These are phyloP conservation scores for Apodemia duryi DNA, from an alignment of 2,888 invertebrate species.

Conservation along the genomic window DNA sequence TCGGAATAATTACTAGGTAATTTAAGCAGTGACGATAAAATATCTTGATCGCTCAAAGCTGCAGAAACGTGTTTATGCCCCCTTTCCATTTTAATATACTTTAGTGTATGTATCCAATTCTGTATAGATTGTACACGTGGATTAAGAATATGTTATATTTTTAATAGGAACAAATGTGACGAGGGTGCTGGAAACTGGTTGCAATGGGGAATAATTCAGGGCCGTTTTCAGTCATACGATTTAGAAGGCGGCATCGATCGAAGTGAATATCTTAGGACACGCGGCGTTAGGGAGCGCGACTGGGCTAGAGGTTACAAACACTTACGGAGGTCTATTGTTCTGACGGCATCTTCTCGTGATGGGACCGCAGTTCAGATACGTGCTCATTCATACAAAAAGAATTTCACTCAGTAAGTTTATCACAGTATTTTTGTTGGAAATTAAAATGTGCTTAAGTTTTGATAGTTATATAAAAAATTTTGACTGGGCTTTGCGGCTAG, in stretches of 20 bases:
- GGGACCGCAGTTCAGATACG: conserved; percentile 79
- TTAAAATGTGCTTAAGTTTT: no score
- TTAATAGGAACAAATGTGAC: conserved; percentile 52
- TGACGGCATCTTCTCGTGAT: conserved; percentile 65
- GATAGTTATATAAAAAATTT: no score
- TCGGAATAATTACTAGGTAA: no score
- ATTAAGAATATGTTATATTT: not conserved
- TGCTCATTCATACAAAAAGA: conserved; percentile 67
- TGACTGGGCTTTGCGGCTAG: no score
- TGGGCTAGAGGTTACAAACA: conserved; percentile 54
- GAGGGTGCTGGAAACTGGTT: conserved; percentile 68
- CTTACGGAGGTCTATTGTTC: conserved; percentile 46
- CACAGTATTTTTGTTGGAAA: no score
- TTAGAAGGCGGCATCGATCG: conserved; percentile 47
- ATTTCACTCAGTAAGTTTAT: conserved; percentile 77
- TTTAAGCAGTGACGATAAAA: no score
- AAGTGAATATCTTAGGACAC: conserved; percentile 64
- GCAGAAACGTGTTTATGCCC: no score
- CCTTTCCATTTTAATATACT: no score
- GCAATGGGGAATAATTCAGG: conserved; percentile 82
- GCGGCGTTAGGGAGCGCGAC: conserved; percentile 69
- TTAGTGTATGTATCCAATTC: no score
- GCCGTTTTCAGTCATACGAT: conserved; percentile 72
- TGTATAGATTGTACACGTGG: not conserved
- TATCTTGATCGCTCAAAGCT: no score